These are phyloP conservation scores for Parascotia fuliginaria DNA, from an alignment of 2,888 invertebrate species.

Conservation along the genomic window DNA sequence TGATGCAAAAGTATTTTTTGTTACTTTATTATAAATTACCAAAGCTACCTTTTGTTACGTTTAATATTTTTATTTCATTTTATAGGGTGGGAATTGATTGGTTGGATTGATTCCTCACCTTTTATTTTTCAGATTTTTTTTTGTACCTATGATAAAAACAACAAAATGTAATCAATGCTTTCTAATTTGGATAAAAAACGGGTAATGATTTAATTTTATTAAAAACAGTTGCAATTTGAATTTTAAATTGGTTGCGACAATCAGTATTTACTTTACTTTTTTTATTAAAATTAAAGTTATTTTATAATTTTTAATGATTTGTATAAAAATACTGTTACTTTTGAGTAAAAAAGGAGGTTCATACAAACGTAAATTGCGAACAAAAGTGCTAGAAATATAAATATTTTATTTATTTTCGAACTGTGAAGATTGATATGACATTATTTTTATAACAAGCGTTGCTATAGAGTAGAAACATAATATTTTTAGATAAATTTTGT, in stretches of 20 bases:
- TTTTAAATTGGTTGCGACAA: not conserved
- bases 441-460: constrained; percentile 34
- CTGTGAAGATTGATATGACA: constrained; percentile 14
- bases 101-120: constrained; percentile 61
- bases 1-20: not conserved
- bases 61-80: too few species aligned
- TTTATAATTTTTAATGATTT: not conserved
- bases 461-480: constrained; percentile 14
- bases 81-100: constrained; percentile 48
- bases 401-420: constrained; percentile 14
- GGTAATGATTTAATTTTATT: not conserved
- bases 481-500: constrained; percentile 51
- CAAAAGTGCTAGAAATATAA: constrained; percentile 8
- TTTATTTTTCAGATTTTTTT: not conserved
- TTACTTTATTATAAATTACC: not conserved
- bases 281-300: not conserved
- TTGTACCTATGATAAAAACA: constrained; percentile 10
- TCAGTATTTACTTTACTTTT: constrained; percentile 1
- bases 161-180: constrained; percentile 7
- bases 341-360: not conserved
- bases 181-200: not conserved
- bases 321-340: not conserved
- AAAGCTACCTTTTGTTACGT: constrained; percentile 31
- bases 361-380: constrained; percentile 2
- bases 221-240: too few species aligned